phyloP scores from a whole-genome alignment of 2,797 vertebrate species.

The Mionectes olivaceus region DNA sequence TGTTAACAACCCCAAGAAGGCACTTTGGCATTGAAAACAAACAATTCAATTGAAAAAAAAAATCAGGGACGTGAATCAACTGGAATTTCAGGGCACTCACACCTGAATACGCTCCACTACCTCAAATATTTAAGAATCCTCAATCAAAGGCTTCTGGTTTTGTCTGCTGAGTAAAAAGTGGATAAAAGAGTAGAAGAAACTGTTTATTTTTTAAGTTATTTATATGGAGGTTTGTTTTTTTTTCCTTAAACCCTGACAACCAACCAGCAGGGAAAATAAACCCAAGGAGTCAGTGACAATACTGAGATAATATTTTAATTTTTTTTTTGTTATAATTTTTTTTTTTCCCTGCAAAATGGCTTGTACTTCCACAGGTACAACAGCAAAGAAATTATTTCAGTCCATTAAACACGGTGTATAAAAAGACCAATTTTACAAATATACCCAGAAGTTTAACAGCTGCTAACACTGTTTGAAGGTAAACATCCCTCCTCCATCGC shows the following conservation, averaged over 20 bases:
- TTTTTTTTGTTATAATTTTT: not conserved
- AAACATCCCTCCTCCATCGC: not conserved
- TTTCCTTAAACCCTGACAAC: not conserved
- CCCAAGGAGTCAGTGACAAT: constrained; percentile 58
- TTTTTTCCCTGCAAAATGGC: constrained; percentile 76
- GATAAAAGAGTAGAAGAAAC: not conserved
- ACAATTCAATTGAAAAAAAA: constrained; percentile 19
- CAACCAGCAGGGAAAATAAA: constrained; percentile 11
- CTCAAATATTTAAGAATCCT: not conserved
- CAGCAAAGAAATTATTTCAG: constrained; percentile 72
- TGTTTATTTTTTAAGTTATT: not conserved
- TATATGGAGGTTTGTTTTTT: not conserved
- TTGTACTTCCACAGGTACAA: constrained; percentile 83
- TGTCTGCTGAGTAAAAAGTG: not conserved
- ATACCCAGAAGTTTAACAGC: constrained; percentile 70
- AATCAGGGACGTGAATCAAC: constrained; percentile 16
- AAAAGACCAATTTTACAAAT: constrained; percentile 78
- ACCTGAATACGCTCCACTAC: constrained; percentile 24
- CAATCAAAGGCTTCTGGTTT: not conserved
- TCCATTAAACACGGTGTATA: constrained; percentile 71
- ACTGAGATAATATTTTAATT: constrained; percentile 76
- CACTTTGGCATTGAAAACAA: constrained; percentile 56
- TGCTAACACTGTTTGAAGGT: constrained; percentile 43
- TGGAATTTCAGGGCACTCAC: constrained; percentile 37
- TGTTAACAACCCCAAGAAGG: constrained; percentile 43